Evolutionary conservation across 2,888 invertebrate species (phyloP).

Genomic region (Nasonovia ribisnigri): DNA sequence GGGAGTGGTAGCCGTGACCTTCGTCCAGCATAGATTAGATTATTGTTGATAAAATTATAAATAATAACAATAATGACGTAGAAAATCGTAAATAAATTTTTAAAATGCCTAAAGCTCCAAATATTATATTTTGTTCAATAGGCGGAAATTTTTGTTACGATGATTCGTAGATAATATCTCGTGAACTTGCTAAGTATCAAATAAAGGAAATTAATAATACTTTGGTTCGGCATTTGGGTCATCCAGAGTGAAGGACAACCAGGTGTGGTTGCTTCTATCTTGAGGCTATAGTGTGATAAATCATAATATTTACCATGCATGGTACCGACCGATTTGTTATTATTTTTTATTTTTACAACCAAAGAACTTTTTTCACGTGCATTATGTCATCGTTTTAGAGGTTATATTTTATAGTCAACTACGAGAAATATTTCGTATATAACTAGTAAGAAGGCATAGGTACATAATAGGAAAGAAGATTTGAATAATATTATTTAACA

Average conservation of each 20-base stretch:
- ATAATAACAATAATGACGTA: not conserved
- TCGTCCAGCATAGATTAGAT: slow-evolving; percentile 45
- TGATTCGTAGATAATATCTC: not conserved
- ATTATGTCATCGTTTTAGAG: not conserved
- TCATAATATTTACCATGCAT: slow-evolving; percentile 19
- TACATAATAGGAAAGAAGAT: not conserved
- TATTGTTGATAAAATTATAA: slow-evolving; percentile 4
- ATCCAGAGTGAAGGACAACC: slow-evolving; percentile 41
- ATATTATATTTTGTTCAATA: not conserved
- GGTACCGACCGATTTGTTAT: not conserved
- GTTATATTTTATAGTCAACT: not conserved
- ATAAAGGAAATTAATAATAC: slow-evolving; percentile 4
- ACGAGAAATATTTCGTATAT: not conserved
- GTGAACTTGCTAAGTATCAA: not conserved
- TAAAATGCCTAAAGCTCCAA: not conserved
- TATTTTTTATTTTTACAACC: slow-evolving; percentile 8
- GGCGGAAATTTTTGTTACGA: not conserved
- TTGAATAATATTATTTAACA: not conserved
- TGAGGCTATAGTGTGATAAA: slow-evolving; percentile 25
- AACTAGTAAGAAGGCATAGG: not conserved
- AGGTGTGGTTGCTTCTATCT: slow-evolving; percentile 32
- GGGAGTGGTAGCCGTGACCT: slow-evolving; percentile 44
- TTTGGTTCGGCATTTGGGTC: slow-evolving; percentile 30
- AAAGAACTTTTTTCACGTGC: not conserved
- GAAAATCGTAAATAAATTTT: not conserved